phyloP scores from a whole-genome alignment of 2,888 invertebrate species.

The Protodeltote pygarga region DNA sequence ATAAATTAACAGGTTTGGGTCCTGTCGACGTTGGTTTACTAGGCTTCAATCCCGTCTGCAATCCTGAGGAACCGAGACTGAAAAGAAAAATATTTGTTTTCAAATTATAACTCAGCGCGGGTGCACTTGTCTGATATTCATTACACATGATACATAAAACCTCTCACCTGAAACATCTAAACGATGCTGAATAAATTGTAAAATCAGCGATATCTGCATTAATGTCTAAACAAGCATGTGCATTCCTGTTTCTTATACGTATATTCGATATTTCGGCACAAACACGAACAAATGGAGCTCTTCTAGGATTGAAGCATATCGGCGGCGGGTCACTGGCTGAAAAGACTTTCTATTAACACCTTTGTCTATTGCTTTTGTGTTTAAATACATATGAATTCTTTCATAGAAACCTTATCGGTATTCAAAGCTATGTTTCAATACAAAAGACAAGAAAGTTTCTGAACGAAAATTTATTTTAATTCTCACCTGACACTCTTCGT shows the following conservation, averaged over 20 bases:
- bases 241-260: constrained; percentile 92
- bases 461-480: constrained; percentile 4
- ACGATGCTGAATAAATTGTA: constrained; percentile 86
- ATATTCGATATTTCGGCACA: constrained; percentile 93
- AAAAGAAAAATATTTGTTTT: constrained; percentile 31
- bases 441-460: constrained; percentile 31
- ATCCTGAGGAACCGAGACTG: constrained; percentile 77
- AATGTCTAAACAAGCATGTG: constrained; percentile 92
- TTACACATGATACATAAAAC: too few relatives aligned
- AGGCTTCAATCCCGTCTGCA: constrained; percentile 80
- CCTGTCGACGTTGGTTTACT: constrained; percentile 76
- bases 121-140: too few relatives aligned
- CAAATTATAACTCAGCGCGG: too few relatives aligned
- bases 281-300: constrained; percentile 89
- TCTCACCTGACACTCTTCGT: constrained; percentile 90
- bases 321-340: constrained; percentile 92
- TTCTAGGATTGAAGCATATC: constrained; percentile 90
- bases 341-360: constrained; percentile 51
- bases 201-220: constrained; percentile 89
- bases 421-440: constrained; percentile 26
- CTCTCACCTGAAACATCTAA: constrained; percentile 81
- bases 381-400: constrained; percentile 19
- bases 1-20: constrained; percentile 75
- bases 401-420: constrained; percentile 28
- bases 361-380: constrained; percentile 25